A percentile compares a stretch with the other conserved stretches of the same genome.
These are phyloP conservation scores for Coluber constrictor DNA, from an alignment of 2,797 vertebrate genomes.

Conservation along the genomic window DNA sequence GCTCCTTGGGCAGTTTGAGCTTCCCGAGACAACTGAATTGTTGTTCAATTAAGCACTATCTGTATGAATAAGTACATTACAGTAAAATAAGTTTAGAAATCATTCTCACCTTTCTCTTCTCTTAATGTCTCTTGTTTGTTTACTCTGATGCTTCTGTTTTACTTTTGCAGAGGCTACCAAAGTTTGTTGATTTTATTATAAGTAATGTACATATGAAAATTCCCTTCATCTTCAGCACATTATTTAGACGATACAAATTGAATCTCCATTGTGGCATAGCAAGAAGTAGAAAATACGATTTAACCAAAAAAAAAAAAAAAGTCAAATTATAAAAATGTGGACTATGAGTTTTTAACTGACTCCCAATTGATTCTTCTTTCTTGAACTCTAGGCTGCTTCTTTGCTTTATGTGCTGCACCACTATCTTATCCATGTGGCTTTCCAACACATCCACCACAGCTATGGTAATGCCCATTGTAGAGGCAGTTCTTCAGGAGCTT, in stretches of 20 bases:
- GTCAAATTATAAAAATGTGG: not conserved
- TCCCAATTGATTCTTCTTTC: not conserved
- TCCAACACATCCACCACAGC: slow-evolving; percentile 98
- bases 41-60: not conserved
- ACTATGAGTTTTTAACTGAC: not conserved
- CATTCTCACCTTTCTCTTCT: not conserved
- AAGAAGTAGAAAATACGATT: not conserved
- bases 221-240: not conserved
- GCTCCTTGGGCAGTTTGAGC: too few relatives aligned
- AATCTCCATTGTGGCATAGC: too few relatives aligned
- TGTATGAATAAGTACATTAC: not conserved
- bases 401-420: slow-evolving; percentile 97
- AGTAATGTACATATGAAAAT: not conserved
- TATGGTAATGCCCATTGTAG: slow-evolving; percentile 98
- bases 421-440: slow-evolving; percentile 96
- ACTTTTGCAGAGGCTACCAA: not conserved
- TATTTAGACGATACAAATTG: not conserved
- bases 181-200: not conserved
- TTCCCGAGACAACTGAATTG: not conserved
- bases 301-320: not conserved
- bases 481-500: slow-evolving; percentile 94
- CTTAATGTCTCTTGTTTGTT: not conserved
- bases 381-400: slow-evolving; percentile 83
- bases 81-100: not conserved
- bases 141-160: not conserved